Evolutionary conservation across 2,113 vertebrate genomes (phyloP).

Genomic region (Oenanthe oenanthe): DNA sequence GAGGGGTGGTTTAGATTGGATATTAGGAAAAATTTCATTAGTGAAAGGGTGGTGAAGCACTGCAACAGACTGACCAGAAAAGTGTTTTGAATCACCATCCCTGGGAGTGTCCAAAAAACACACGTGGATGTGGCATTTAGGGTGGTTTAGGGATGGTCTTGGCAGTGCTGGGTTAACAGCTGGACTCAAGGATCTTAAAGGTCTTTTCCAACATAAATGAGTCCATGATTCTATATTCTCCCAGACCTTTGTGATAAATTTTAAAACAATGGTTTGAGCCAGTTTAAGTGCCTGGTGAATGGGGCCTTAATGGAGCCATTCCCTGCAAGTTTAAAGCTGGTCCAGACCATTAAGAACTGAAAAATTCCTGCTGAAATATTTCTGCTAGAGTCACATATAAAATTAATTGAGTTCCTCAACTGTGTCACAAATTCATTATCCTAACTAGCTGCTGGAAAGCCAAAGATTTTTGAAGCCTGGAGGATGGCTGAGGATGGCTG

Average conservation of each 20-base stretch:
- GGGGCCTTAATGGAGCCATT: not conserved
- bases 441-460: not conserved
- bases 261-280: not conserved
- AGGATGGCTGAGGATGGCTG: not conserved
- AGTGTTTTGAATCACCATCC: not conserved
- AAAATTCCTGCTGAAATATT: not conserved
- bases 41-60: not conserved
- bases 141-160: not conserved
- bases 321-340: not conserved
- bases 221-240: not conserved
- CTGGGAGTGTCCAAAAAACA: not conserved
- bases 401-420: not conserved
- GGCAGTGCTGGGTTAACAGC: not conserved
- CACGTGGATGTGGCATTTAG: not conserved
- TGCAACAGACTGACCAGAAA: not conserved
- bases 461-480: not conserved
- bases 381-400: not conserved
- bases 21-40: not conserved
- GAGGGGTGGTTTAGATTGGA: not conserved
- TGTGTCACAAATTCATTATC: not conserved
- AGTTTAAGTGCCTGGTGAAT: not conserved
- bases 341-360: not conserved
- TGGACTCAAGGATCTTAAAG: not conserved
- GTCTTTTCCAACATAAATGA: not conserved
- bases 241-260: not conserved